Conservation (phyloP, 2,888 invertebrate genomes). For the Auanema freiburgensis region DNA sequence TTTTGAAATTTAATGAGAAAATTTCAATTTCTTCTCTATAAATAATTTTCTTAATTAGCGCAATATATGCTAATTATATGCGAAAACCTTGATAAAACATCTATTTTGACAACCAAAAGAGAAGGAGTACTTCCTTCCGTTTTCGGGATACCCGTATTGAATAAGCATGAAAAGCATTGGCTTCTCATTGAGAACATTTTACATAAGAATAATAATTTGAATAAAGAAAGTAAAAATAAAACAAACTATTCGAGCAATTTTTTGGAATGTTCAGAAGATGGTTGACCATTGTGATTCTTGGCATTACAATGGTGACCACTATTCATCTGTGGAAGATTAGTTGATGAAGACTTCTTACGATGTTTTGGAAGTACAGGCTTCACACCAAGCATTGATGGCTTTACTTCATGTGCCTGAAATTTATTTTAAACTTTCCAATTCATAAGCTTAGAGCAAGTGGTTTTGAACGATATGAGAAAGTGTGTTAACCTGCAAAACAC, state of each 20-base stretch:
- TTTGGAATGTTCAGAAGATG: conserved; percentile 28
- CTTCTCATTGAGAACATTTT: too few species aligned
- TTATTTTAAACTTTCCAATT: background rate
- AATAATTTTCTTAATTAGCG: too few species aligned
- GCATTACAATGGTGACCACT: conserved; percentile 30
- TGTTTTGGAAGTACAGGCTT: conserved; percentile 32
- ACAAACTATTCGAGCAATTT: conserved; percentile 19
- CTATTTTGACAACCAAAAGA: too few species aligned
- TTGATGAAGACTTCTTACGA: conserved; percentile 45
- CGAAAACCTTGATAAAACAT: too few species aligned
- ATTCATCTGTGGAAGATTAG: conserved; percentile 25
- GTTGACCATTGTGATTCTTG: conserved; percentile 35
- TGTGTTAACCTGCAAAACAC: conserved; percentile 46
- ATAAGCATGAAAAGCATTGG: background rate
- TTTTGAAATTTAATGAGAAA: too few species aligned
- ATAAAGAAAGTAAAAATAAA: background rate
- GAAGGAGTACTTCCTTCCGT: too few species aligned
- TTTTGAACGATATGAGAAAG: background rate
- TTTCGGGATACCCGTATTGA: background rate
- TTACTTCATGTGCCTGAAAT: conserved; percentile 53
- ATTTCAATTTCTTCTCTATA: too few species aligned
- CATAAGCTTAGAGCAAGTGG: background rate
- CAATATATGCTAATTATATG: too few species aligned
- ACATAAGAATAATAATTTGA: background rate
- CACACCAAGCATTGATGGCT: conserved; percentile 42